A percentile compares a stretch with the other conserved stretches of the same genome.
These are phyloP conservation scores for Eolophus roseicapilla DNA, from an alignment of 2,113 vertebrate genomes.

Conservation along the genomic window DNA sequence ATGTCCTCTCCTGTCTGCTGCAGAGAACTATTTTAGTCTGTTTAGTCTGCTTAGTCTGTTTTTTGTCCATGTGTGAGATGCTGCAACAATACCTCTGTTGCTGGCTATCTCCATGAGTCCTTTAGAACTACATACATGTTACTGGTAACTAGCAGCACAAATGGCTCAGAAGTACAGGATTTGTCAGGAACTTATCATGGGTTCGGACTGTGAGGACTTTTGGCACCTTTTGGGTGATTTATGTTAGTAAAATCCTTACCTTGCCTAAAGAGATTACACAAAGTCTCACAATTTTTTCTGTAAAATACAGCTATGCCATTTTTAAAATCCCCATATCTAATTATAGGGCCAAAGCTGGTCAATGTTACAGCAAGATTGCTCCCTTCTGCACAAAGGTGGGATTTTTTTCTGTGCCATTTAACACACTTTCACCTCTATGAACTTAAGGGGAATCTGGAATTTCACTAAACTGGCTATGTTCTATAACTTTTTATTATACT, in stretches of 20 bases:
- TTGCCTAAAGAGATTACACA: neutral
- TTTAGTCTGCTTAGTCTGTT: neutral
- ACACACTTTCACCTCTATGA: neutral
- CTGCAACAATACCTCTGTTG: neutral
- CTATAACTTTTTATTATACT: neutral
- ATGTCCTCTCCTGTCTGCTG: neutral
- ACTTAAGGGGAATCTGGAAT: neutral
- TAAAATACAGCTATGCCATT: neutral
- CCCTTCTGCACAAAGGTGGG: neutral
- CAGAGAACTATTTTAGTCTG: neutral
- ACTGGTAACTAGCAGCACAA: neutral
- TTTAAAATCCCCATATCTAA: neutral
- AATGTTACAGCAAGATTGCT: neutral
- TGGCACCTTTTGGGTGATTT: neutral
- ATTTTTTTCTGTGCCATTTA: neutral
- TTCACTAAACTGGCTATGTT: neutral
- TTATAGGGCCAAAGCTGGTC: neutral
- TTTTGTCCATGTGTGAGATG: neutral
- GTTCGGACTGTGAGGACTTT: neutral
- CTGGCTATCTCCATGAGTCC: neutral
- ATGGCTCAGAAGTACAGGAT: neutral
- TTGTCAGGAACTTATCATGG: neutral
- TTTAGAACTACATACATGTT: fast-evolving
- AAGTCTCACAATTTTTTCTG: neutral
- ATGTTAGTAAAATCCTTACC: neutral